phyloP scores from a whole-genome alignment of 2,888 invertebrate genomes.

The Xanthorhoe spadicearia region DNA sequence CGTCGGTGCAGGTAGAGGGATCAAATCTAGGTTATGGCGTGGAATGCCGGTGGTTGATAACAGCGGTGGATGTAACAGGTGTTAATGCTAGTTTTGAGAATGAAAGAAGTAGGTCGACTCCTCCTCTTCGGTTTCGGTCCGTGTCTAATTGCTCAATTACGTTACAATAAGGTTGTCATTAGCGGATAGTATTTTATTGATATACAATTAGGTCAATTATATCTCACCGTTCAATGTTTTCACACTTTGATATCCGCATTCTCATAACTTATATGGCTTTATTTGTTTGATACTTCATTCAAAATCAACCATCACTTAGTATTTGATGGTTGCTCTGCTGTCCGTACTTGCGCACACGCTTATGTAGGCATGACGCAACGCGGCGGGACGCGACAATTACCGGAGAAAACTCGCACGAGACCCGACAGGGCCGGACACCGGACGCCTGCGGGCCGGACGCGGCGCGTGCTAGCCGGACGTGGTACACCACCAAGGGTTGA shows the following conservation, averaged over 20 bases:
- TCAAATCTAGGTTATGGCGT: constrained; percentile 37
- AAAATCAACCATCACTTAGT: not conserved
- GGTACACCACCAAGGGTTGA: not conserved
- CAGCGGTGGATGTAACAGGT: constrained; percentile 29
- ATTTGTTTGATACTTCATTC: not conserved
- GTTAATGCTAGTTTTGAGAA: constrained; percentile 16
- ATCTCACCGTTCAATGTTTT: not conserved
- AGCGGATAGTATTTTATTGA: not conserved
- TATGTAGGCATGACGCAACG: constrained; percentile 44
- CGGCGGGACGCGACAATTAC: constrained; percentile 48
- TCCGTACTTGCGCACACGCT: constrained; percentile 35
- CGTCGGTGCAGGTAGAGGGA: constrained; percentile 23
- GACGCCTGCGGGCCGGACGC: constrained; percentile 21
- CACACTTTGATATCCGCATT: not conserved
- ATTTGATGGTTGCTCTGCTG: constrained; percentile 19
- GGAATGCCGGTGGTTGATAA: constrained; percentile 35
- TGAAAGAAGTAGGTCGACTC: constrained; percentile 7
- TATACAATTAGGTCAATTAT: not conserved
- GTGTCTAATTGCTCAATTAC: constrained; percentile 1
- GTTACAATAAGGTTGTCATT: not conserved
- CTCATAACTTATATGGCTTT: not conserved
- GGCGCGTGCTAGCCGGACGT: constrained; percentile 16
- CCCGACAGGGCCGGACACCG: constrained; percentile 21
- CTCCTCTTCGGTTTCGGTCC: constrained; percentile 4
- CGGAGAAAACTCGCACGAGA: constrained; percentile 52